Evolutionary conservation across 2,113 vertebrate genomes (phyloP), one percentile per base, ranked within the genome.

Genomic region (Poicephalus gulielmi): DNA sequence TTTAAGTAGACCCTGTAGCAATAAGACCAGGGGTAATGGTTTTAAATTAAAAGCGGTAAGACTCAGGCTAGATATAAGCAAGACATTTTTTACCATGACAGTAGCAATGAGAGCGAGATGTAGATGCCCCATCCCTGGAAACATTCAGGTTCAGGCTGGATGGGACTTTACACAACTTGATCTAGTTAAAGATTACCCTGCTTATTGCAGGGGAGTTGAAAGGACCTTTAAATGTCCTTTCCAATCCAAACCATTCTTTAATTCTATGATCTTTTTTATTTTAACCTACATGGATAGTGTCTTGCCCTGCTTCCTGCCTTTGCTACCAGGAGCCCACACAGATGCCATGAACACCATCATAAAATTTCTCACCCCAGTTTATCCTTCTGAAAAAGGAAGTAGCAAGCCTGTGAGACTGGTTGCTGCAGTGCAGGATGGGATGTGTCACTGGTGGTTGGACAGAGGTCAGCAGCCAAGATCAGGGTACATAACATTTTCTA

Each of bases 61-160:
- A 55, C 41, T 33, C 14, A 67, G n/a, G 39, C 13, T 23, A 73
- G 12, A 19, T 49, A 14, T 3, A 33, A 55, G 18, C 19, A 79
- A 27, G 27, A 22, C 0, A 4, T 7, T 35, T 68, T 90, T 77
- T 37, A 30, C 8, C 0, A 5, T 47, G 24, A 63, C 5, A 0
- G 3, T 39, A 24, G 15, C 12, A 7, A 59, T 59, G 22, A 59
- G 33, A n/a, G 20, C 2, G 6, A 31, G 44, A 31, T 1, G 15
- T 18, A 17, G 28, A 67, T 23, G 7, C 1, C 9, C 16, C 44
- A 49, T 20, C 43, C 24, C 37, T 74, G 37, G 31, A 60, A 82
- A 41, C 12, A 10, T 41, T 31, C 22, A 18, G 41, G 30, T 16
- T 30, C 31, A 49, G 52, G 14, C 0, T 78, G 53, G 33, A 49